Conservation (phyloP, 2,113 vertebrate genomes). For the Agelaius tricolor region DNA sequence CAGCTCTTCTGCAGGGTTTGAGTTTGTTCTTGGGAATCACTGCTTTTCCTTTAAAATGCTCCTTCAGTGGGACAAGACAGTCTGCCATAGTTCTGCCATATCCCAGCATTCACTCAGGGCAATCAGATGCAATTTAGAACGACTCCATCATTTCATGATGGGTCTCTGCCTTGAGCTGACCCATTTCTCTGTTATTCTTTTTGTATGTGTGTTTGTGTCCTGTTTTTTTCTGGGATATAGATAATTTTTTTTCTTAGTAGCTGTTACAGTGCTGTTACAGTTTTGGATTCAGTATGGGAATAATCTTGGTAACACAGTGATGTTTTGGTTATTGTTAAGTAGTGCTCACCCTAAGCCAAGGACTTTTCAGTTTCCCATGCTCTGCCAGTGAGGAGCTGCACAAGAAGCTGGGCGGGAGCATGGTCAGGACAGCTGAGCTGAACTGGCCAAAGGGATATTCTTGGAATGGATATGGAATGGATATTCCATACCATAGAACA, state of each 20-base stretch:
- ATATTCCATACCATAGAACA: neutral
- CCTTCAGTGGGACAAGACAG: neutral
- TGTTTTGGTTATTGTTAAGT: neutral
- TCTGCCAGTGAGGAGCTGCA: neutral
- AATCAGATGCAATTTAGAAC: neutral
- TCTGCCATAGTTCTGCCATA: neutral
- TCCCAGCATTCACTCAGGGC: neutral
- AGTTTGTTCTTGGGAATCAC: neutral
- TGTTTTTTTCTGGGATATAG: neutral
- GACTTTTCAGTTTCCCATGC: neutral
- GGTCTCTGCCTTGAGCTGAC: neutral
- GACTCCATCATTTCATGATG: neutral
- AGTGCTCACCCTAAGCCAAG: neutral
- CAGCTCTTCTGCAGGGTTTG: neutral
- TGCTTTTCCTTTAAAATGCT: neutral
- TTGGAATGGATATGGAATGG: too few species aligned
- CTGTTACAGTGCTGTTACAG: neutral
- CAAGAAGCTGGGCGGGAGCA: too few species aligned
- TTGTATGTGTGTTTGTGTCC: neutral
- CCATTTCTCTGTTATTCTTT: neutral
- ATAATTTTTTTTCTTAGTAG: neutral
- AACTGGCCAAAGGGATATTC: neutral
- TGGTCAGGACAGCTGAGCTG: fast-evolving
- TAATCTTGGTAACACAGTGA: neutral
- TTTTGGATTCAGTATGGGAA: neutral